Conservation (phyloP, 2,797 vertebrate species). For the Eleutherodactylus coqui region DNA sequence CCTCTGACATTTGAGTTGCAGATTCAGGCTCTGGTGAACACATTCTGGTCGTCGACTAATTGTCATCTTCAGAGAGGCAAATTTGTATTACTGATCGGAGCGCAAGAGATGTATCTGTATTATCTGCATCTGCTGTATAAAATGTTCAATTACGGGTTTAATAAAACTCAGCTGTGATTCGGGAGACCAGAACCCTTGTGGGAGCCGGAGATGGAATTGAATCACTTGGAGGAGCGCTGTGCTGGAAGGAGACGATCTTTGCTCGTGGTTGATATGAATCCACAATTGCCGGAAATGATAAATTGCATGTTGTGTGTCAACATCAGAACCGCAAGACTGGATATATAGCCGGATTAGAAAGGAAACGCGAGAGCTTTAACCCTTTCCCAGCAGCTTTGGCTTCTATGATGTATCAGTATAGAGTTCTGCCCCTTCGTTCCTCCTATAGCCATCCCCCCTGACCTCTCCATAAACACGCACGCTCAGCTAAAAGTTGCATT, state of each 20-base stretch:
- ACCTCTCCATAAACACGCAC: background rate
- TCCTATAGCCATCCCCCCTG: background rate
- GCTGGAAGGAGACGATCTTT: background rate
- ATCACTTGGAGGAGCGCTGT: slow-evolving; percentile 29
- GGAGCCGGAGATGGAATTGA: slow-evolving; percentile 39
- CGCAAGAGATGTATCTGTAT: slow-evolving; percentile 11
- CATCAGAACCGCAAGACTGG: background rate
- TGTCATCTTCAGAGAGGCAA: slow-evolving; percentile 13
- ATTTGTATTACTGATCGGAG: slow-evolving; percentile 23
- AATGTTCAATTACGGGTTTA: slow-evolving; percentile 52
- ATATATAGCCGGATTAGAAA: too few relatives aligned
- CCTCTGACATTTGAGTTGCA: background rate
- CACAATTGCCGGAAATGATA: background rate
- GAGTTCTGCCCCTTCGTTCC: background rate
- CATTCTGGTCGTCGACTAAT: slow-evolving; percentile 13
- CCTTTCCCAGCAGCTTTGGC: too few relatives aligned
- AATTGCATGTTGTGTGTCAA: background rate
- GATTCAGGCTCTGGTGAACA: background rate
- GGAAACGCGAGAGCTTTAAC: too few relatives aligned
- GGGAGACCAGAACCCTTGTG: slow-evolving; percentile 16
- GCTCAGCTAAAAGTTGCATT: background rate
- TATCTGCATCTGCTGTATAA: slow-evolving; percentile 35
- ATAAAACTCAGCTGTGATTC: slow-evolving; percentile 36
- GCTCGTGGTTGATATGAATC: background rate
- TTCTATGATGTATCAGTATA: background rate